Evolutionary conservation across 2,888 invertebrate species (phyloP).

Genomic region (Tachina grossa): DNA sequence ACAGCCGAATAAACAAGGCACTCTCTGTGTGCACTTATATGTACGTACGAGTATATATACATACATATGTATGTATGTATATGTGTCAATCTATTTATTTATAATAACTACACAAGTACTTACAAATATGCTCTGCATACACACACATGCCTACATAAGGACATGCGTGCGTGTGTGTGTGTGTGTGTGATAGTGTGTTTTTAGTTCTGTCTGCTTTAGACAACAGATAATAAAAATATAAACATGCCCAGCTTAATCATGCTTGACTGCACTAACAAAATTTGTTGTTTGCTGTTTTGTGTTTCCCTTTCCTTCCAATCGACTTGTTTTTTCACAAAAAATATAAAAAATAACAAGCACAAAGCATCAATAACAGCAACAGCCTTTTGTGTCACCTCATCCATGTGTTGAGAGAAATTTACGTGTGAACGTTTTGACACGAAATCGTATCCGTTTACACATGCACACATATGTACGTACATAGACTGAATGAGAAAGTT

Average conservation of each 20-base stretch:
- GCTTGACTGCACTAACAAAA: slow-evolving; percentile 39
- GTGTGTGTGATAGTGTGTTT: background rate
- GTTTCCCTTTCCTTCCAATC: slow-evolving; percentile 11
- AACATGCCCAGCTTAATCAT: slow-evolving; percentile 43
- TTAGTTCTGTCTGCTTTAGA: slow-evolving; percentile 13
- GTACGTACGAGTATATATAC: background rate
- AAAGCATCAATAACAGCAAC: background rate
- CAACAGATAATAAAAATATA: slow-evolving; percentile 37
- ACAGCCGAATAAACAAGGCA: too few species aligned
- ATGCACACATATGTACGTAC: background rate
- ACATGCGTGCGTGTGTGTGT: background rate
- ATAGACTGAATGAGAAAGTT: background rate
- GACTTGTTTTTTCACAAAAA: slow-evolving; percentile 7
- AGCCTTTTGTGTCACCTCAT: slow-evolving; percentile 31
- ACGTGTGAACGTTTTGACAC: slow-evolving; percentile 14
- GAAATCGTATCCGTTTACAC: background rate
- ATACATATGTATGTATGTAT: background rate
- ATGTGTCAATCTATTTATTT: background rate
- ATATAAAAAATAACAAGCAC: background rate
- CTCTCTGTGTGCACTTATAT: background rate
- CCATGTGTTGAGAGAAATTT: background rate
- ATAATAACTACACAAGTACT: background rate
- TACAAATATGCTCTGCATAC: too few species aligned
- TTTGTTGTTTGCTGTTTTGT: slow-evolving; percentile 35
- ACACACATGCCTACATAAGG: too few species aligned